Base-by-base conservation (phyloP, 1,140 invertebrate species). In the Tyrophagus putrescentiae region DNA sequence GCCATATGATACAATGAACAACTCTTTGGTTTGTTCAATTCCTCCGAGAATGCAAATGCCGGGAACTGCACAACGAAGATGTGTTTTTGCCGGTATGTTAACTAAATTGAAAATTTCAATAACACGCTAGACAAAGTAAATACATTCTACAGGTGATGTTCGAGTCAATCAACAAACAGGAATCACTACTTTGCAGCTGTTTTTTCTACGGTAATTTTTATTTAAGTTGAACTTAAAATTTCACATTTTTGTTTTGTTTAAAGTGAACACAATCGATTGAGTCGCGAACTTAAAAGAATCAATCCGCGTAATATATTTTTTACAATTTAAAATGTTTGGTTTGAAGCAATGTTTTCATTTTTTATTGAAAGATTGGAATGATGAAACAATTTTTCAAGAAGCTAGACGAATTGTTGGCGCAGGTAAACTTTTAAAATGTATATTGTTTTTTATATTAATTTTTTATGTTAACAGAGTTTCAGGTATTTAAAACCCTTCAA, bases 391-490 rank as follows among this genome's bases (percentile, higher is more conserved):
- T n/a, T n/a, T n/a, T n/a, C 64, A 72, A 67, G 85, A 91, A 68
- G 78, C 86, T 0, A 78, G 87, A 63, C 78, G 81, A 57, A 82
- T 93, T 23, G 83, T 93, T 1, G 80, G 84, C 1, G 89, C 88
- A 39, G 13, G 36, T 13, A 39, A 39, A 21, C 13, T 39, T 39
- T 39, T 39, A 39, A 39, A 13, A 39, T 39, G 13, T 39, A 39
- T 39, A 39, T 39, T 39, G 13, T n/a, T n/a, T n/a, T n/a, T n/a
- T n/a, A n/a, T n/a, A n/a, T n/a, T n/a, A n/a, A n/a, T n/a, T n/a
- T n/a, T n/a, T n/a, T n/a, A n/a, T n/a, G n/a, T n/a, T n/a, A n/a
- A n/a, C n/a, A n/a, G n/a, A n/a, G n/a, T n/a, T n/a, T n/a, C n/a
- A n/a, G n/a, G n/a, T n/a, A n/a, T n/a, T n/a, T n/a, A n/a, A n/a